These are phyloP conservation scores for Synanthedon vespiformis DNA, from an alignment of 2,888 invertebrate genomes.

Conservation along the genomic window DNA sequence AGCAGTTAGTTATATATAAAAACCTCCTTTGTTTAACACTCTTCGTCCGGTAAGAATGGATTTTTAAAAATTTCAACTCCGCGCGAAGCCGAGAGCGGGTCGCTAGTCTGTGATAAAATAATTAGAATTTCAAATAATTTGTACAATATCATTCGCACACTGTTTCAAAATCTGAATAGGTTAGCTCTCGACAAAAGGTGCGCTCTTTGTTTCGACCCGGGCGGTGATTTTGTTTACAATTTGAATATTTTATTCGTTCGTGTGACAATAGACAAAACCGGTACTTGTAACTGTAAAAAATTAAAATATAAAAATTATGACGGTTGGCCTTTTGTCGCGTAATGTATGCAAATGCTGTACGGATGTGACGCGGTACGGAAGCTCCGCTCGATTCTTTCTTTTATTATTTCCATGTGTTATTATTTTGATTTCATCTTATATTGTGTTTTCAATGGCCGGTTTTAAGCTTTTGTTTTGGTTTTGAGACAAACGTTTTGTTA, in stretches of 20 bases:
- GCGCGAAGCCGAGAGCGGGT: too few species aligned
- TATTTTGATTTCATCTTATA: constrained; percentile 5
- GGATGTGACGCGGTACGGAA: constrained; percentile 36
- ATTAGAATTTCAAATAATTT: not conserved
- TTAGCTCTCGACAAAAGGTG: constrained; percentile 37
- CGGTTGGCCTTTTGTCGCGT: constrained; percentile 54
- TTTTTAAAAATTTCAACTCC: too few species aligned
- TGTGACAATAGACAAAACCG: constrained; percentile 65
- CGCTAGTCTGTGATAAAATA: too few species aligned
- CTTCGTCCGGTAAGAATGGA: too few species aligned
- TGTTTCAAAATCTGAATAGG: constrained; percentile 20
- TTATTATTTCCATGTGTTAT: constrained; percentile 14
- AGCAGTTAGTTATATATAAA: too few species aligned
- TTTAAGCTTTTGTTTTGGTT: not conserved
- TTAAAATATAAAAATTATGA: constrained; percentile 67
- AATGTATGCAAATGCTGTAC: constrained; percentile 58
- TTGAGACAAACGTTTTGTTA: too few species aligned
- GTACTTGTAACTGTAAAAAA: constrained; percentile 68
- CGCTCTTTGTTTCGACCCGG: constrained; percentile 54
- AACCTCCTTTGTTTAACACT: too few species aligned
- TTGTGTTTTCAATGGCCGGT: not conserved
- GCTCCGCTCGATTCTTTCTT: constrained; percentile 19
- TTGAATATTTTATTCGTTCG: constrained; percentile 64
- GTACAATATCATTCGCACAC: constrained; percentile 8
- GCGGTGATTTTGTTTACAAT: constrained; percentile 58